Evolutionary conservation across 1,140 invertebrate species (phyloP).

Genomic region (Euwallacea similis): DNA sequence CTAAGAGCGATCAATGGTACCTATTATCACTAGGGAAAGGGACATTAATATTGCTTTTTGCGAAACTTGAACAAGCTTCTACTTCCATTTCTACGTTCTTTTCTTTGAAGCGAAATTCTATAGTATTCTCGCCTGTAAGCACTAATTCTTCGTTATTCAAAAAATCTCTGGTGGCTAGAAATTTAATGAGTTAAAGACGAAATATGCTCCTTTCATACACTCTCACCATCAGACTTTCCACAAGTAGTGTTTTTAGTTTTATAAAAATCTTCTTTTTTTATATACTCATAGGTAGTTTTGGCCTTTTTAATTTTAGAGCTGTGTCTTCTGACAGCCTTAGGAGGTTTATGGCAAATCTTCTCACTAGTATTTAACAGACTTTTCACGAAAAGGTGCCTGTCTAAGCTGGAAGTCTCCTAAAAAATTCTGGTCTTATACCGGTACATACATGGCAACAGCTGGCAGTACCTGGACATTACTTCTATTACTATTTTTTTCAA

Average conservation of each 20-base stretch:
- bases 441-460: too few relatives aligned
- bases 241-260: slow-evolving; percentile 37
- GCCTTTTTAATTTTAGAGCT: slow-evolving; percentile 50
- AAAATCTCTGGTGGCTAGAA: slow-evolving; percentile 10
- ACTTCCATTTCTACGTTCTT: slow-evolving; percentile 51
- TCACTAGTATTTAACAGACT: slow-evolving; percentile 46
- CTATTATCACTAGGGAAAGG: too few relatives aligned
- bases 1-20: too few relatives aligned
- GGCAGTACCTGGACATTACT: slow-evolving; percentile 50
- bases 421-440: neutral
- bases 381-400: slow-evolving; percentile 57
- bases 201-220: neutral
- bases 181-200: neutral
- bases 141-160: slow-evolving; percentile 48
- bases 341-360: slow-evolving; percentile 61
- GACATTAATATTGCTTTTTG: slow-evolving; percentile 12
- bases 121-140: slow-evolving; percentile 44
- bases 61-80: slow-evolving; percentile 32
- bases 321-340: slow-evolving; percentile 55
- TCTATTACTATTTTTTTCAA: slow-evolving; percentile 56
- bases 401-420: slow-evolving; percentile 56
- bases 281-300: slow-evolving; percentile 53
- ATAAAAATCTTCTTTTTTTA: slow-evolving; percentile 55
- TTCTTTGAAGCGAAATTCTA: slow-evolving; percentile 52
- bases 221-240: slow-evolving; percentile 43